Evolutionary conservation across 2,113 vertebrate genomes (phyloP), one percentile per base, ranked within the genome.

Genomic region (Hippocampus guttulatus): DNA sequence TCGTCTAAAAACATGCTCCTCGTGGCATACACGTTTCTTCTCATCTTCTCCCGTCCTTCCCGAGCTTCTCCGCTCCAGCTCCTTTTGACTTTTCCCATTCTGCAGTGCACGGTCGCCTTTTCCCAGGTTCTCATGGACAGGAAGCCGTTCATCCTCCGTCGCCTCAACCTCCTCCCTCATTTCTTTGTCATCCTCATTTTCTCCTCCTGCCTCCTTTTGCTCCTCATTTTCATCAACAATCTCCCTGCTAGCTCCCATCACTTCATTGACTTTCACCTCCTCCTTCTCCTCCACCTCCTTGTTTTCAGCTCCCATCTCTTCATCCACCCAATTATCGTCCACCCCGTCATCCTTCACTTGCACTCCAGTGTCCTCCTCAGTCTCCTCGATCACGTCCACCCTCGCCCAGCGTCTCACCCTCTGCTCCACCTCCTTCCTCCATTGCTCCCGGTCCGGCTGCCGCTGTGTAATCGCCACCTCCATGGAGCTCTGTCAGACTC

Each of bases 381-480:
- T 18, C 2, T 51, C 69, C 3, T 62, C 30, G 8, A 15, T 16
- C 47, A 30, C 43, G 1, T 64, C 38, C 33, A 2, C 8, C 3
- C 65, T 45, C 11, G 10, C 0, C 75, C 70, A 79, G n/a, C 11
- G 41, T 0, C 38, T 75, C 41, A 71, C 21, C 52, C 73, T 81
- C 47, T 73, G 73, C 23, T 71, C 73, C 51, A 68, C 76, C 57
- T 55, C 41, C 20, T 20, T 72, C 25, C 62, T 83, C 69, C 70
- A 76, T 64, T 81, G 71, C 8, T 52, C 55, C 78, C 71, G 77
- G 6, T 73, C 47, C 9, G 69, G 64, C 70, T 67, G 61, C 8
- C 2, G 4, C 21, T 55, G 67, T 3, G 30, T 69, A 64, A 70
- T 49, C 49, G 11, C 74, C 1, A 77, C 57, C 45, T 73, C 79